Evolutionary conservation across 1,140 invertebrate species (phyloP).

Genomic region (Drosophila arawakana): DNA sequence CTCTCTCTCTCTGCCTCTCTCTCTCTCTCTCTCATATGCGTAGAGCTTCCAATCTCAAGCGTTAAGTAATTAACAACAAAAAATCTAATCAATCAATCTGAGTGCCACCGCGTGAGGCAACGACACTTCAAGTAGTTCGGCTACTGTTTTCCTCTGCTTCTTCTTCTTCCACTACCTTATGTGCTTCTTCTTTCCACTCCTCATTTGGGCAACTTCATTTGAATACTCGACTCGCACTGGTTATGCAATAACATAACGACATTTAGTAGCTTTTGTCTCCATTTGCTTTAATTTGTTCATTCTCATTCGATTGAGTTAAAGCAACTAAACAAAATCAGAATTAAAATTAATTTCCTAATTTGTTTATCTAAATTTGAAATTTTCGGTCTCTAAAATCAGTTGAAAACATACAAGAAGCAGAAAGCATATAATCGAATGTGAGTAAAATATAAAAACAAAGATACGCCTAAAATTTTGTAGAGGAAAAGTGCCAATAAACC

Average conservation of each 20-base stretch:
- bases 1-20: too few species aligned
- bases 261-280: not conserved
- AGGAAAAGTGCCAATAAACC: not conserved
- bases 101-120: slow-evolving; percentile 45
- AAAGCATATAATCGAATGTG: too few species aligned
- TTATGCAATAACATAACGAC: slow-evolving; percentile 16
- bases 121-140: slow-evolving; percentile 66
- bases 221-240: slow-evolving; percentile 23
- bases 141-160: slow-evolving; percentile 43
- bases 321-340: too few species aligned
- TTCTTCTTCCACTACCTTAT: not conserved
- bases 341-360: too few species aligned
- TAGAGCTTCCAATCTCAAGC: slow-evolving; percentile 61
- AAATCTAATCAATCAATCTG: slow-evolving; percentile 84
- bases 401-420: too few species aligned
- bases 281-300: not conserved
- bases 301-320: too few species aligned
- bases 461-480: too few species aligned
- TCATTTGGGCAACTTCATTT: slow-evolving; percentile 36
- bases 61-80: slow-evolving; percentile 82
- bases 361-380: too few species aligned
- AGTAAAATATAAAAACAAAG: too few species aligned
- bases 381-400: too few species aligned
- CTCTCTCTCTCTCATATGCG: not conserved
- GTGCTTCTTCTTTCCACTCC: not conserved